phyloP scores from a whole-genome alignment of 1,140 invertebrate genomes.

The Calliopsis andreniformis region DNA sequence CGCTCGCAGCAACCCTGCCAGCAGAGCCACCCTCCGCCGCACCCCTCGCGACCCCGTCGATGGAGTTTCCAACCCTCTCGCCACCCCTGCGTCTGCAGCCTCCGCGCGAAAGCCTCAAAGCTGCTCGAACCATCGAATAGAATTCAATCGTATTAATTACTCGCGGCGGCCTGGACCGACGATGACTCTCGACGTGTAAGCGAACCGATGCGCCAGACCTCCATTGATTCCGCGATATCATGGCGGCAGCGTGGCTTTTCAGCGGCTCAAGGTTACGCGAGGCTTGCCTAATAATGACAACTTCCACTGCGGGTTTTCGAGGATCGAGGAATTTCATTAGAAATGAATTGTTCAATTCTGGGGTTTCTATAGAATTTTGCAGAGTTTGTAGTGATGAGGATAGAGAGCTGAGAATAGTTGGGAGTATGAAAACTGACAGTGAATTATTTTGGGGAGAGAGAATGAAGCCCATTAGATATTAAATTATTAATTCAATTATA shows the following conservation, averaged over 20 bases:
- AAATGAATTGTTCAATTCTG: neutral
- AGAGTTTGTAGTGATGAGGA: too few species aligned
- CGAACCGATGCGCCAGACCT: slow-evolving; percentile 20
- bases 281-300: neutral
- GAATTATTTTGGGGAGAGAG: too few species aligned
- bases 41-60: slow-evolving; percentile 48
- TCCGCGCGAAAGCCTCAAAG: slow-evolving; percentile 60
- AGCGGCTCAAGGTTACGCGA: slow-evolving; percentile 33
- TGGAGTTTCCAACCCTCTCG: slow-evolving; percentile 26
- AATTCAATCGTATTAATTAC: slow-evolving; percentile 76
- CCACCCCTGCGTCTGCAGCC: slow-evolving; percentile 44
- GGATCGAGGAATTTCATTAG: neutral
- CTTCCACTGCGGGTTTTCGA: neutral
- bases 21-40: slow-evolving; percentile 55
- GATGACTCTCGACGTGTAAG: slow-evolving; percentile 52
- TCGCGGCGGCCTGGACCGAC: slow-evolving; percentile 45
- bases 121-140: slow-evolving; percentile 47
- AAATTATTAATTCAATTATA: too few species aligned
- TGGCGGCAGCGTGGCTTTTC: slow-evolving; percentile 33
- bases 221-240: slow-evolving; percentile 31
- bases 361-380: too few species aligned
- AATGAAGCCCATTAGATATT: too few species aligned
- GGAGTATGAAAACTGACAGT: too few species aligned
- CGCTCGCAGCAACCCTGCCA: slow-evolving; percentile 76
- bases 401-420: too few species aligned